These are phyloP conservation scores for pig (Sus scrofa) DNA, from an alignment of 2,113 vertebrate species.

Conservation along the genomic window T2T-Sscrofa CM000813.6:138336501-138337000, in stretches of 20 bases:
- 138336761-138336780: constrained; percentile 77
- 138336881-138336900: constrained; percentile 80
- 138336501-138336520: constrained; percentile 87
- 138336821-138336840: constrained; percentile 81
- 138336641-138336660: constrained; percentile 80
- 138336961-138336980: constrained; percentile 70
- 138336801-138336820: constrained; percentile 72
- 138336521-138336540: constrained; percentile 87
- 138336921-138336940: constrained; percentile 72
- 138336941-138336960: background rate
- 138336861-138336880: constrained; percentile 81
- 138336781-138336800: constrained; percentile 61
- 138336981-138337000: constrained; percentile 75
- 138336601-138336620: constrained; percentile 85
- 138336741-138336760: constrained; percentile 62
- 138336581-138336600: constrained; percentile 79
- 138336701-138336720: constrained; percentile 77
- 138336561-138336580: constrained; percentile 83
- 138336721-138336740: constrained; percentile 72
- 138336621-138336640: constrained; percentile 86
- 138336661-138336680: constrained; percentile 80
- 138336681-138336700: constrained; percentile 70
- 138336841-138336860: constrained; percentile 79
- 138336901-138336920: constrained; percentile 66
- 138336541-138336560: constrained; percentile 84